Evolutionary conservation across 2,888 invertebrate species (phyloP), one percentile per base, ranked within the genome.

Genomic region (Hipparchia semele): DNA sequence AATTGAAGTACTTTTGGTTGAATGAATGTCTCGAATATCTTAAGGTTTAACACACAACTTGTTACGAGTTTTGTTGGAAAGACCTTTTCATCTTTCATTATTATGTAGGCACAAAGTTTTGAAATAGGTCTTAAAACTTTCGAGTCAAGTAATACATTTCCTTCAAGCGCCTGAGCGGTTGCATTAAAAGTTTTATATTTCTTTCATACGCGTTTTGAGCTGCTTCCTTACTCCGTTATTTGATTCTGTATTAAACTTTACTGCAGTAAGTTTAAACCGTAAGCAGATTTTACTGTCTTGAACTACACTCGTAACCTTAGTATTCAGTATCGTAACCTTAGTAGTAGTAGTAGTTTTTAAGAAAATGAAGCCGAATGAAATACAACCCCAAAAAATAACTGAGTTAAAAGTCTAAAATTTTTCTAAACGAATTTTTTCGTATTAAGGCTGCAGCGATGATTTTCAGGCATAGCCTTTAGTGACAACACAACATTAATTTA

Each of bases 121-220:
- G 65, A 68, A 74, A 72, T 67, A 76, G 73, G 73, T 73, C 74
- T 75, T 72, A 71, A 65, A 74, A 74, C 72, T 72, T 67, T 64
- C 9, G 51, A 72, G 66, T 58, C 54, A 70, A 39, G 54, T 62
- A 62, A 65, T 64, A 61, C 58, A 60, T 68, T 74, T 53, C 53
- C 59, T 64, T 45, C 53, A 13, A 59, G 61, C 49, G 56, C 49
- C n/a, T 72, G 65, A 68, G 71, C 49, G 69, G 74, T 61, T 70
- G 61, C 46, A 60, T 67, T 61, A 62, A 69, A 70, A 72, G 53
- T 49, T 54, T 59, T 49, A 13, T 7, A 54, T 72, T 68, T 75
- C 33, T 62, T 70, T 67, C 64, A 23, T 64, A 49, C 13, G 58
- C 33, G 59, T 60, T 51, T 68, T 49, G 49, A 68, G 59, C 68